Evolutionary conservation across 2,888 invertebrate genomes (phyloP).

Genomic region (Cerceris rybyensis): DNA sequence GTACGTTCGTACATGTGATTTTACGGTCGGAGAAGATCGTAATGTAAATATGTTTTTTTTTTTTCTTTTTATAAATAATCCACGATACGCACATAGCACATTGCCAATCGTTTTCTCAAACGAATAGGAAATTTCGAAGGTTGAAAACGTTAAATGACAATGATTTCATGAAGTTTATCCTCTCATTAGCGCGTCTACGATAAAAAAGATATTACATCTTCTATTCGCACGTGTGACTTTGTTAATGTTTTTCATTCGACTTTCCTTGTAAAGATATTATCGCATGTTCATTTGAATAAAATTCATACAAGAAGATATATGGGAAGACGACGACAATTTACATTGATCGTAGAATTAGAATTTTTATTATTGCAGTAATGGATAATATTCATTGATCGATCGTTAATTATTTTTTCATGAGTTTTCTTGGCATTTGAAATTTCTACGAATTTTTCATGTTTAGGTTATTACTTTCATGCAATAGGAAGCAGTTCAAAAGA

Average conservation of each 20-base stretch:
- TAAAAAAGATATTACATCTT: neutral
- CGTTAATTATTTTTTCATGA: too few relatives aligned
- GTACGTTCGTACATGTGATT: neutral
- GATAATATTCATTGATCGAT: neutral
- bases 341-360: neutral
- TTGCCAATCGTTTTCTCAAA: neutral
- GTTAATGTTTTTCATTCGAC: neutral
- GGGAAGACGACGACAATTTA: neutral
- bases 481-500: too few relatives aligned
- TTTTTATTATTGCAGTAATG: neutral
- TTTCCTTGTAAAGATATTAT: slow-evolving; percentile 4
- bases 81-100: neutral
- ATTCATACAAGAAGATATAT: neutral
- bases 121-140: neutral
- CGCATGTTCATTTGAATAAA: neutral
- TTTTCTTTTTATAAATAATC: neutral
- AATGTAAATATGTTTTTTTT: neutral
- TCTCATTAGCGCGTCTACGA: slow-evolving; percentile 17
- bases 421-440: too few relatives aligned
- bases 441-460: too few relatives aligned
- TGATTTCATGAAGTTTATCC: slow-evolving; percentile 12
- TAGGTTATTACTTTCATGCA: too few relatives aligned
- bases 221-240: neutral
- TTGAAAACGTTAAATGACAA: neutral
- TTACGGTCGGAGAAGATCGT: neutral